phyloP scores from a whole-genome alignment of 2,113 vertebrate species.

The Aspiorhynchus laticeps region DNA sequence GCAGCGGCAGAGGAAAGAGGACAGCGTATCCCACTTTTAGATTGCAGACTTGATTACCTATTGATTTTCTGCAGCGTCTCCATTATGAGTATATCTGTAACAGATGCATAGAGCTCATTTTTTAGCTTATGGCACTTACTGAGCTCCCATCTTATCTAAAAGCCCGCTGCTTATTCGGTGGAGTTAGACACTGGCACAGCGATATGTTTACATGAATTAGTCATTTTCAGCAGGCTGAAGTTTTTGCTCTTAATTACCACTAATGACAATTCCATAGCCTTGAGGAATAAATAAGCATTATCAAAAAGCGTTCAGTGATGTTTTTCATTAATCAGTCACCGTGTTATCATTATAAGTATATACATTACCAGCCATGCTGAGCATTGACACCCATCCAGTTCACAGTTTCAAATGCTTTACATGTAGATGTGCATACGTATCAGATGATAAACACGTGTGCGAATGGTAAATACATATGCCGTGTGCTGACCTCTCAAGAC shows the following conservation, averaged over 20 bases:
- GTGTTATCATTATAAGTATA: not conserved
- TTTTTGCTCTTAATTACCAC: not conserved
- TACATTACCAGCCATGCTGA: not conserved
- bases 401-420: not conserved
- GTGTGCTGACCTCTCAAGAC: not conserved
- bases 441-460: slow-evolving; percentile 1
- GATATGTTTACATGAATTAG: slow-evolving; percentile 36
- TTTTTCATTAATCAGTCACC: not conserved
- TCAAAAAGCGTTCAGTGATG: not conserved
- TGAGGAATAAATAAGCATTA: slow-evolving; percentile 15
- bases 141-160: slow-evolving; percentile 20
- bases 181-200: not conserved
- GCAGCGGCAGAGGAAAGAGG: not conserved
- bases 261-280: slow-evolving; percentile 31
- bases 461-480: not conserved
- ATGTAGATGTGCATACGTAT: not conserved
- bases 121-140: slow-evolving; percentile 46
- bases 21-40: slow-evolving; percentile 5
- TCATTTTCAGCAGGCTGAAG: not conserved
- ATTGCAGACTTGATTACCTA: slow-evolving; percentile 60
- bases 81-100: slow-evolving; percentile 57
- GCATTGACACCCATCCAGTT: not conserved
- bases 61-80: slow-evolving; percentile 54
- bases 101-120: slow-evolving; percentile 54
- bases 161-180: not conserved